Conservation (phyloP, 2,888 invertebrate species). For the Lomographa bimaculata region DNA sequence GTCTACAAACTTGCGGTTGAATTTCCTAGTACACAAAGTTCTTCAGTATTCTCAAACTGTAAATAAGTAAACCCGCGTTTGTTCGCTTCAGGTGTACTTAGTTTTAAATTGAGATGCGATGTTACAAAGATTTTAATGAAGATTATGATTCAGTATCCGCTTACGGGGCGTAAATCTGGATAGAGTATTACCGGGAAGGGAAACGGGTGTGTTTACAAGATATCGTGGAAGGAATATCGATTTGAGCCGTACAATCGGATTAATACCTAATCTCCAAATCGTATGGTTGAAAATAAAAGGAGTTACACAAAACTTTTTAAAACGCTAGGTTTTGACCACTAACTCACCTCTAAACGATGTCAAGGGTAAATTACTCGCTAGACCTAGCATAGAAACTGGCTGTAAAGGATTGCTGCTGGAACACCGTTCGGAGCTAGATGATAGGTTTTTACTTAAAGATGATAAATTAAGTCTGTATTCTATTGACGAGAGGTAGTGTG, state of each 20-base stretch:
- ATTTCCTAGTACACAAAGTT: not conserved
- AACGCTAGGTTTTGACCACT: too few species aligned
- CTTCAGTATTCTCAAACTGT: slow-evolving; percentile 4
- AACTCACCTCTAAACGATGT: too few species aligned
- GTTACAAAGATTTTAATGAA: slow-evolving; percentile 49
- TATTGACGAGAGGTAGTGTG: too few species aligned
- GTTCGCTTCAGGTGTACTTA: slow-evolving; percentile 30
- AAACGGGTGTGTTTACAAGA: slow-evolving; percentile 12
- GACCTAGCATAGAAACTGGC: too few species aligned
- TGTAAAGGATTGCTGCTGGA: too few species aligned
- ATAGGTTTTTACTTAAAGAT: too few species aligned
- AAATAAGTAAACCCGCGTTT: slow-evolving; percentile 25
- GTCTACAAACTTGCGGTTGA: slow-evolving; percentile 4
- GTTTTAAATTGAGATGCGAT: slow-evolving; percentile 42
- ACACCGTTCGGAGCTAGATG: too few species aligned
- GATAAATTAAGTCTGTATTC: too few species aligned
- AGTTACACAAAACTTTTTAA: too few species aligned
- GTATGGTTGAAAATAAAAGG: not conserved
- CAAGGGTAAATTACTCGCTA: too few species aligned
- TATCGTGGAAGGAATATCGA: slow-evolving; percentile 17
- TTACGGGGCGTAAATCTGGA: slow-evolving; percentile 27
- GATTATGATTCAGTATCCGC: slow-evolving; percentile 33
- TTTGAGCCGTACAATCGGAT: slow-evolving; percentile 6
- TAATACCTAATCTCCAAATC: slow-evolving; percentile 5
- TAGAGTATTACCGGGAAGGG: slow-evolving; percentile 21